Evolutionary conservation across 2,888 invertebrate genomes (phyloP), one percentile per base, ranked within the genome.

Genomic region (Girardia tigrina): DNA sequence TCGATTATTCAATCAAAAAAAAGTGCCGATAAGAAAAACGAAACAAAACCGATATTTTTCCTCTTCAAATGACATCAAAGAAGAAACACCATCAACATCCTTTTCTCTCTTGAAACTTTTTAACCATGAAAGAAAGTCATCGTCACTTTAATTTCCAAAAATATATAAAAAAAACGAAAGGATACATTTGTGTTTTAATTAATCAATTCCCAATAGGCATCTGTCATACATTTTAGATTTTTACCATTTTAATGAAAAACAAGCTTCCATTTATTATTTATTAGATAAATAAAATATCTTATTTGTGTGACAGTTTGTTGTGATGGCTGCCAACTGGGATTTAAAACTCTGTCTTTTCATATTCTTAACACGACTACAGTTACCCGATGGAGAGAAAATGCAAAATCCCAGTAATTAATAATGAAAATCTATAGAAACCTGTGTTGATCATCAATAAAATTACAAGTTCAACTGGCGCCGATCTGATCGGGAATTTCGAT

Each of bases 261-360:
- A 56, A 56, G 36, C 36, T n/a, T n/a, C n/a, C n/a, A 36, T 36
- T 36, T n/a, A 23, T 20, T 56, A 56, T 56, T 56, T 56, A 56
- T 56, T 56, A 4, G 56, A 56, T 56, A 56, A 56, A 56, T 56
- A 56, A 56, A 56, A 56, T 56, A n/a, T 23, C 2, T 2, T 56
- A 56, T 56, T 56, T 23, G 56, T 56, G 56, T 56, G 56, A 56
- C 56, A 56, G 56, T 56, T 56, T 56, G 56, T 56, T 56, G 4
- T 56, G 56, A 56, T 56, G 56, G n/a, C 56, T 56, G 56, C 56
- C 56, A 56, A 56, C 56, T 56, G 56, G n/a, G 56, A 56, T 56
- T 56, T 12, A 56, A n/a, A 56, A 56, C 56, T 56, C 56, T 56
- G 56, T 56, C 56, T 56, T 12, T 2, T n/a, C 23, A 12, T 56